Percentiles rank a stretch among this genome's conserved stretches.
These are phyloP conservation scores for Condylura cristata DNA, from an alignment of 2,113 vertebrate genomes.

Conservation along the genomic window DNA sequence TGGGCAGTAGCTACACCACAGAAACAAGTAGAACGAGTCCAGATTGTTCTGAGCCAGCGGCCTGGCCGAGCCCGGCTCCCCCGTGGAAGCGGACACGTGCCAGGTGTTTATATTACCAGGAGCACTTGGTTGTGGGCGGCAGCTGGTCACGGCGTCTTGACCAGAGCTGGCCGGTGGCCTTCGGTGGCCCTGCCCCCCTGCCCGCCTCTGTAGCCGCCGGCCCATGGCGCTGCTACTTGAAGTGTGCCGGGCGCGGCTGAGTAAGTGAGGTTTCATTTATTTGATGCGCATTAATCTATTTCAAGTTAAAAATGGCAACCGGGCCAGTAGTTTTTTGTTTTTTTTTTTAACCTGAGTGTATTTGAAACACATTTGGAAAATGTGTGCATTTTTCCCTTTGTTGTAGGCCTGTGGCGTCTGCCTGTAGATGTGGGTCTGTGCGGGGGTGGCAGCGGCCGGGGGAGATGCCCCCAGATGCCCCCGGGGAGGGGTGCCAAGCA, in stretches of 20 bases:
- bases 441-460: no score
- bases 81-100: not conserved
- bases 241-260: not conserved
- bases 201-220: not conserved
- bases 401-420: not conserved
- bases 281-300: not conserved
- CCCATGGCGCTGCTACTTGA: not conserved
- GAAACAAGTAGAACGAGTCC: not conserved
- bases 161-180: not conserved
- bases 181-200: not conserved
- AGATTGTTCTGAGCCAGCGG: not conserved
- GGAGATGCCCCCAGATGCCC: no score
- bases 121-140: no score
- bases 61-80: not conserved
- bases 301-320: not conserved
- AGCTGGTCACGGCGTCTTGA: not conserved
- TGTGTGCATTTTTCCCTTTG: not conserved
- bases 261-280: not conserved
- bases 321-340: not conserved
- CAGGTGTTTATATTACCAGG: not conserved
- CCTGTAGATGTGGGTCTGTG: no score
- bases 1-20: not conserved
- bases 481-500: no score
- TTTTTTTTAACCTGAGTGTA: no score
- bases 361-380: not conserved